Base-by-base conservation (phyloP, 2,888 invertebrate genomes). In the Cephus nigrinus region DNA sequence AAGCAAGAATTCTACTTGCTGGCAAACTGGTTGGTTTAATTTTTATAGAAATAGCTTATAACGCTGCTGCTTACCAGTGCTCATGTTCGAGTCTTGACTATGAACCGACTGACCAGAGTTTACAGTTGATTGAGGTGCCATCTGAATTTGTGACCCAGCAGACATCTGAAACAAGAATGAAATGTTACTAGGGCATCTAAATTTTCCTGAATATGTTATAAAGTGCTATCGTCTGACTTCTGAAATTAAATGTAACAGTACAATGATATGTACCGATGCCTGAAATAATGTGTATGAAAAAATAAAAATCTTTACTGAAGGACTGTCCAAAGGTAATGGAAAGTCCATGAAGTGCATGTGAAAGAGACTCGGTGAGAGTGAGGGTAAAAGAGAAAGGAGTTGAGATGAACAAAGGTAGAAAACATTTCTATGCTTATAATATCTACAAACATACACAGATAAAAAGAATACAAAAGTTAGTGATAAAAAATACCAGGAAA, bases 21-120 rank as follows among this genome's bases (percentile, higher is more conserved):
- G 32, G 35, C 36, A 76, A 33, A 55, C 32, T 36, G 3, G 68
- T 34, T 35, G 32, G 23, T 77, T 30, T 32, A 77, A 76, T 12
- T 76, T 31, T 40, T 69, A 32, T 88, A 83, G 86, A 87, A 88
- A 75, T 76, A 36, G 30, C 33, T 40, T 1, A 84, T 86, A 86
- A 89, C 86, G 88, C 88, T 86, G 83, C 86, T 88, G 93, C 93
- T 94, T 93, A 96, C 96, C 96, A 94, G 97, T 97, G 95, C 98
- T 98, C 96, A 98, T 97, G 95, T 98, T 98, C 94, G 98, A 98
- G 95, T 98, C 98, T 94, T 97, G 97, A 95, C 95, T 97, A 94
- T 96, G 96, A 93, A 95, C 95, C 93, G 96, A 95, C 94, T 96
- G 96, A 92, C 93, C 93, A 92, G 95, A 95, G 94, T 95, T 95